Conservation (phyloP, 2,888 invertebrate species). For the Eilema sororculum region DNA sequence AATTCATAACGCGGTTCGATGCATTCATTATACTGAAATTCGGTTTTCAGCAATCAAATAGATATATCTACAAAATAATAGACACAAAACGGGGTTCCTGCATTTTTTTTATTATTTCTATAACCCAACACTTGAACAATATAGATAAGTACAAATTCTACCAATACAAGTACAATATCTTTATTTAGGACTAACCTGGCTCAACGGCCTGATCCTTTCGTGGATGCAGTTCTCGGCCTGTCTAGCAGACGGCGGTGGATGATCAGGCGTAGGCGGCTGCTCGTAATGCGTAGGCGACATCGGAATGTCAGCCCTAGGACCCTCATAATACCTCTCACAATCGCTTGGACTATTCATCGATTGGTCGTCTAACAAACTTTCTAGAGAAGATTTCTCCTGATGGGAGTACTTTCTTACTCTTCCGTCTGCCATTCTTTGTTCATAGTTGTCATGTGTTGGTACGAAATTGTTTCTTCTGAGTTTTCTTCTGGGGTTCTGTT, state of each 20-base stretch:
- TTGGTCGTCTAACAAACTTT: constrained; percentile 88
- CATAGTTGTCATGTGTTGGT: constrained; percentile 88
- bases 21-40: background rate
- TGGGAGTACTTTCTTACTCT: constrained; percentile 82
- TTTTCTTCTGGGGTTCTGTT: constrained; percentile 91
- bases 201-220: constrained; percentile 95
- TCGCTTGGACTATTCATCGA: constrained; percentile 84
- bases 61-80: too few species aligned
- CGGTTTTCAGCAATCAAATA: background rate
- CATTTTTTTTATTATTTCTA: constrained; percentile 18
- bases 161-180: constrained; percentile 20
- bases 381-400: constrained; percentile 86
- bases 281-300: constrained; percentile 95
- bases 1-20: background rate
- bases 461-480: constrained; percentile 87
- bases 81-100: too few species aligned
- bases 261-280: constrained; percentile 97
- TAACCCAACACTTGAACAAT: constrained; percentile 30
- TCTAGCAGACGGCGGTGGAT: constrained; percentile 96
- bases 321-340: constrained; percentile 78
- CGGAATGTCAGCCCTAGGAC: constrained; percentile 87
- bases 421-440: constrained; percentile 80
- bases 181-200: constrained; percentile 92
- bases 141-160: constrained; percentile 5
- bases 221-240: constrained; percentile 96